Conservation (phyloP, 2,888 invertebrate genomes). For the Pheosia tremula region DNA sequence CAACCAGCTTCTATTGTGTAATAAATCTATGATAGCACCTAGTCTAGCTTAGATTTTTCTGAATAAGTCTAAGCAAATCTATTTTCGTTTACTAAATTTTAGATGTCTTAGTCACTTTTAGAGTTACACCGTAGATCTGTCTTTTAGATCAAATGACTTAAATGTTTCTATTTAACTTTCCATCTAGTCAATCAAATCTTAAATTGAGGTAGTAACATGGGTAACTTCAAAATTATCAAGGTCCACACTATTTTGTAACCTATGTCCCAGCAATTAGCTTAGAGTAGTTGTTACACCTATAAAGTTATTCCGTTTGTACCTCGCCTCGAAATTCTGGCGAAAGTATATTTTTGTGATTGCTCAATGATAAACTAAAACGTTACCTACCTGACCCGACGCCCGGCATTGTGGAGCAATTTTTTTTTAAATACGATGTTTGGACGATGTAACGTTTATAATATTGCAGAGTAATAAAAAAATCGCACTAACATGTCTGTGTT, state of each 20-base stretch:
- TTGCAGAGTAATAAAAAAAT: constrained; percentile 72
- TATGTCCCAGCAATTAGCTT: constrained; percentile 28
- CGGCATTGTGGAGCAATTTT: constrained; percentile 52
- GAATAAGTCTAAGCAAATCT: neutral
- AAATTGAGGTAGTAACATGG: constrained; percentile 49
- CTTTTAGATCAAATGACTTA: constrained; percentile 17
- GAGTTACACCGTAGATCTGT: constrained; percentile 30
- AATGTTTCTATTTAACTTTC: constrained; percentile 29
- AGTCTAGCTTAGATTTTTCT: neutral
- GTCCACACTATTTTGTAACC: constrained; percentile 23
- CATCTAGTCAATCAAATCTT: constrained; percentile 5
- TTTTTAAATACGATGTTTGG: constrained; percentile 59
- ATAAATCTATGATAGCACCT: neutral
- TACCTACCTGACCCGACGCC: constrained; percentile 51
- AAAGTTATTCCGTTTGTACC: constrained; percentile 37
- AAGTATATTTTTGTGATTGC: constrained; percentile 56
- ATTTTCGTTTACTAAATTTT: constrained; percentile 23
- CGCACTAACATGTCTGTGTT: constrained; percentile 60
- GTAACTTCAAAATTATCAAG: constrained; percentile 25
- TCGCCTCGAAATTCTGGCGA: constrained; percentile 35
- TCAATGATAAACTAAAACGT: constrained; percentile 64
- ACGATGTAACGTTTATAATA: constrained; percentile 68
- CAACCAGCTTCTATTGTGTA: neutral
- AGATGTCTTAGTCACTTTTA: constrained; percentile 39
- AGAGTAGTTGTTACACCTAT: constrained; percentile 22